Conservation (phyloP, 2,888 invertebrate species). For the Lepidochitona cinerea region DNA sequence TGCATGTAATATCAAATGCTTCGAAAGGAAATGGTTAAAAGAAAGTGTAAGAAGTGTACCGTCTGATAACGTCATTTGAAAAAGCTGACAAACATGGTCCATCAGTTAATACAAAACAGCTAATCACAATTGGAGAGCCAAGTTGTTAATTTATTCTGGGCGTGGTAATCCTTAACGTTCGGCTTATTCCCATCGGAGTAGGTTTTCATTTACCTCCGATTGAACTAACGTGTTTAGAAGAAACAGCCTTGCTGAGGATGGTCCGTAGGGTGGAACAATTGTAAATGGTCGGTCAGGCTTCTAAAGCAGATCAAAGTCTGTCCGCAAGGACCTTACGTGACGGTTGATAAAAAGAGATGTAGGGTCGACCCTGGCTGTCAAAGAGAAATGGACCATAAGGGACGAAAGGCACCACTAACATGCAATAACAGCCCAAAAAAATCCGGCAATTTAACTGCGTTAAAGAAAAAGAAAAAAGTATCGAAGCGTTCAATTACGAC, state of each 20-base stretch:
- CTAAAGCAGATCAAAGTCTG: not conserved
- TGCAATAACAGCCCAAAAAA: conserved; percentile 2
- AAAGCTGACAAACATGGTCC: too few relatives aligned
- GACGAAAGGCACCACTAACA: not conserved
- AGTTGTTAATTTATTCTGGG: too few relatives aligned
- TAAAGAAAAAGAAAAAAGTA: not conserved
- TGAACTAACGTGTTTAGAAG: not conserved
- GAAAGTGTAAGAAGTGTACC: too few relatives aligned
- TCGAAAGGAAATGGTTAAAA: too few relatives aligned
- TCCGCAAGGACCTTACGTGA: not conserved
- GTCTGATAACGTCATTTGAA: too few relatives aligned
- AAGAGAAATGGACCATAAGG: not conserved
- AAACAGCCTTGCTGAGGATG: not conserved
- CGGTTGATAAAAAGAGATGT: not conserved
- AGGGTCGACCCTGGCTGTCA: not conserved
- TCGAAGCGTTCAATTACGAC: conserved; percentile 1
- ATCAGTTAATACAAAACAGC: too few relatives aligned
- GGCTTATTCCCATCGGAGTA: not conserved
- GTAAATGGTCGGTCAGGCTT: not conserved
- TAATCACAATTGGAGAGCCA: too few relatives aligned
- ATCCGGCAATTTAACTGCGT: not conserved
- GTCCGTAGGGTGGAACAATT: not conserved
- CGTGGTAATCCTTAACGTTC: too few relatives aligned
- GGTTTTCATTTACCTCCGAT: not conserved
- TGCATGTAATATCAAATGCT: too few relatives aligned